Evolutionary conservation across 2,797 vertebrate genomes (phyloP), one percentile per base, ranked within the genome.

Genomic region (Trachops cirrhosus): DNA sequence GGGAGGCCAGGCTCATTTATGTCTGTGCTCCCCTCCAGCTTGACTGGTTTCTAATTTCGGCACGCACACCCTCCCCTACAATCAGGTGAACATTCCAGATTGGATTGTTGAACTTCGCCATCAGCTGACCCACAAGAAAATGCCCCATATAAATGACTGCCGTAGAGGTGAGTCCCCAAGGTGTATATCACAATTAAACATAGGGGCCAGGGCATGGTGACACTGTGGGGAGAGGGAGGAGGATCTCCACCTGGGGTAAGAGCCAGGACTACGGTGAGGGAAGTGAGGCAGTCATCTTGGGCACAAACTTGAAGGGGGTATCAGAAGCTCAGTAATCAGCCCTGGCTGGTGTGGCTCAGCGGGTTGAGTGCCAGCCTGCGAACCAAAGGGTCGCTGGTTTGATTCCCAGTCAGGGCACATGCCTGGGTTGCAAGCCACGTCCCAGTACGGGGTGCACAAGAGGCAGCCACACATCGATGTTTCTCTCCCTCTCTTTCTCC

Each of bases 91-190:
- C 96, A 99, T 99, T 98, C 99, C 99, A 0, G 98, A 99, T 97
- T 99, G 99, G 99, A 98, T 99, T 0, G 99, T 99, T 46, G 98
- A 99, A 93, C 99, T 99, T 59, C 98, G 99, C 3, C 99, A 99
- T 0, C 99, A 99, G 12, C 98, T 99, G 97, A 99, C 99, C 0
- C 99, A 99, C 0, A 98, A 99, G 57, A 99, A 99, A 97, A 98
- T 99, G 48, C 99, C 99, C 0, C 98, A 98, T 6, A 97, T 99
- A 95, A 99, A 98, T 32, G 99, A 99, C 97, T 99, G 99, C 91
- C 98, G 99, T 54, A 99, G 99, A 98, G 99, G 99, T 99, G 97
- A 98, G 92, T 94, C 48, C 19, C 18, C 64, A 71, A 19, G 46
- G 50, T 71, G 3, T 93, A 83, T 79, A 37, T 70, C 32, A 68